phyloP scores from a whole-genome alignment of 1,140 invertebrate genomes.

The Anastrepha ludens region DNA sequence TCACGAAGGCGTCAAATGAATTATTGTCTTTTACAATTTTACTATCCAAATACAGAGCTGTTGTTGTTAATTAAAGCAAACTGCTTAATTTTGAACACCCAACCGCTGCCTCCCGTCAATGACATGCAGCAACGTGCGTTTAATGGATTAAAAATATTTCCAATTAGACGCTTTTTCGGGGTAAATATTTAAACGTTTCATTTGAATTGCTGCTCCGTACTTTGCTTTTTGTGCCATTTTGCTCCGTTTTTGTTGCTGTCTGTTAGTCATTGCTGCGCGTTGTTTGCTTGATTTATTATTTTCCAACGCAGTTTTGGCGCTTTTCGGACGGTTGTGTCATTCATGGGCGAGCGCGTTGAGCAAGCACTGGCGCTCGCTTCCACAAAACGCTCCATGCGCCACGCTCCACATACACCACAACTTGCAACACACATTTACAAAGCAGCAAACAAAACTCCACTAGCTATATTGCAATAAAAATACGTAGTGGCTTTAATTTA shows the following conservation, averaged over 20 bases:
- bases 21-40: background rate
- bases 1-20: slow-evolving; percentile 38
- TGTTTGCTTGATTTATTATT: slow-evolving; percentile 24
- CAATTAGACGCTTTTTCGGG: background rate
- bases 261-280: too few species aligned
- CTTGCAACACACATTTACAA: background rate
- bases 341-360: background rate
- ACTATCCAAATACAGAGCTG: background rate
- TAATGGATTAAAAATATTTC: background rate
- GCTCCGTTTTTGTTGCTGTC: background rate
- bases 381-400: slow-evolving; percentile 27
- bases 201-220: background rate
- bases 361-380: background rate
- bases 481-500: background rate
- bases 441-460: background rate
- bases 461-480: background rate
- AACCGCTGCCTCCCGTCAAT: background rate
- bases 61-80: slow-evolving; percentile 27
- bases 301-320: too few species aligned
- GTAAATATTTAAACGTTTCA: background rate
- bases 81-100: background rate
- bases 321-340: background rate
- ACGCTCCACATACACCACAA: background rate
- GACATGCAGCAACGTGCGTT: background rate
- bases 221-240: background rate